Evolutionary conservation across 2,113 vertebrate genomes (phyloP).

Genomic region (Mesitornis unicolor): DNA sequence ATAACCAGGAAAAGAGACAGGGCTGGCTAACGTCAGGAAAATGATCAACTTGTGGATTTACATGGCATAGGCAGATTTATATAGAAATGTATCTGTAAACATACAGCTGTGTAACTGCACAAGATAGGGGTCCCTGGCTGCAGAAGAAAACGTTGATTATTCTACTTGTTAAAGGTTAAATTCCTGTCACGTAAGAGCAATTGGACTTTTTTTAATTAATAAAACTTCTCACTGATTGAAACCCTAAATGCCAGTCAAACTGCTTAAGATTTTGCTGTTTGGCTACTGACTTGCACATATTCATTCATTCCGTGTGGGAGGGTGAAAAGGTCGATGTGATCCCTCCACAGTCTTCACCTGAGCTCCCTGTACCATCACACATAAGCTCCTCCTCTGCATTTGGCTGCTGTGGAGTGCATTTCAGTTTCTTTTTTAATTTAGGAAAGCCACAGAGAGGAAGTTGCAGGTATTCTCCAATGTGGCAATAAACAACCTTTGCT

Average conservation of each 20-base stretch:
- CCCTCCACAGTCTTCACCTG: not conserved
- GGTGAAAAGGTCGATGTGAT: rapidly evolving
- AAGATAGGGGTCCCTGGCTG: not conserved
- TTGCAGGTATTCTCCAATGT: not conserved
- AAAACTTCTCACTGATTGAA: not conserved
- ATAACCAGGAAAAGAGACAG: not conserved
- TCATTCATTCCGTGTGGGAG: not conserved
- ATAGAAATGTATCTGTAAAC: not conserved
- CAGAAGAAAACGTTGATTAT: not conserved
- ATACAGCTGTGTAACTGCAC: not conserved
- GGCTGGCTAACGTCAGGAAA: not conserved
- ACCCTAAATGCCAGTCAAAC: not conserved
- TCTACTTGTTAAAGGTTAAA: not conserved
- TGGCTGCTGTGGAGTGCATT: not conserved
- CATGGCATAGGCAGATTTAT: not conserved
- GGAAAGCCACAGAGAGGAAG: not conserved
- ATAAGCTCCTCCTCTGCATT: rapidly evolving
- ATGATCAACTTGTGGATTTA: not conserved
- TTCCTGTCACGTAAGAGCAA: not conserved
- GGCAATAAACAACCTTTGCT: not conserved
- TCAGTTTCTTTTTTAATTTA: not conserved
- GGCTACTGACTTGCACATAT: not conserved
- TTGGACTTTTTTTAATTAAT: not conserved
- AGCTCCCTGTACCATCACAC: not conserved
- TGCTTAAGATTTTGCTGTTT: not conserved